A percentile compares a stretch with the other conserved stretches of the same genome.
Conservation (phyloP, 2,797 vertebrate genomes). For the Hephaestus fuliginosus region DNA sequence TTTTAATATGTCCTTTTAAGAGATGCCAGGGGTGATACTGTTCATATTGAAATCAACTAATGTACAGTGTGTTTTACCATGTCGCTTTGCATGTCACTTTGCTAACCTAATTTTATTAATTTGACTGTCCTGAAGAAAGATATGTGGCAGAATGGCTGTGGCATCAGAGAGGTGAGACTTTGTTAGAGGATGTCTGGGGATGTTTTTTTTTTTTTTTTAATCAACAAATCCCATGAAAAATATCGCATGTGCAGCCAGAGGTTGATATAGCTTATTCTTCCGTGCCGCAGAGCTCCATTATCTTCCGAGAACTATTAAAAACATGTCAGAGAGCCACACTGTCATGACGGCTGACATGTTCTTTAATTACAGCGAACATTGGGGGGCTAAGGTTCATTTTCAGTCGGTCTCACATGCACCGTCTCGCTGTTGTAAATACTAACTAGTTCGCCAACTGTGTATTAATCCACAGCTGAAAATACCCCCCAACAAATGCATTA, state of each 20-base stretch:
- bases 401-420: no score
- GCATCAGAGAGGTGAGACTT: not conserved
- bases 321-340: no score
- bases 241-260: no score
- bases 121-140: not conserved
- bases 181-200: not conserved
- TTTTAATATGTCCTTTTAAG: not conserved
- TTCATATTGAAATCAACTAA: not conserved
- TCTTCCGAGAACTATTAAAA: no score
- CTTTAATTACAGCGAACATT: no score
- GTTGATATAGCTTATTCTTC: no score
- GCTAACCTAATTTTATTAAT: slow-evolving; percentile 4
- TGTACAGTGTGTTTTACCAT: no score
- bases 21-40: not conserved
- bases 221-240: not conserved
- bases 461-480: not conserved
- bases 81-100: slow-evolving; percentile 9
- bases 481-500: not conserved
- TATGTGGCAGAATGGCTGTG: not conserved
- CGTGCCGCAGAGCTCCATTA: no score
- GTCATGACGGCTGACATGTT: no score
- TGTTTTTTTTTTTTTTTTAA: no score
- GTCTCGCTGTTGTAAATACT: not conserved
- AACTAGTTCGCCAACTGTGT: not conserved
- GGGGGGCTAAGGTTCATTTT: no score